These are phyloP conservation scores for Melanotaenia pygmaea DNA, from an alignment of 2,797 vertebrate genomes.

Conservation along the genomic window DNA sequence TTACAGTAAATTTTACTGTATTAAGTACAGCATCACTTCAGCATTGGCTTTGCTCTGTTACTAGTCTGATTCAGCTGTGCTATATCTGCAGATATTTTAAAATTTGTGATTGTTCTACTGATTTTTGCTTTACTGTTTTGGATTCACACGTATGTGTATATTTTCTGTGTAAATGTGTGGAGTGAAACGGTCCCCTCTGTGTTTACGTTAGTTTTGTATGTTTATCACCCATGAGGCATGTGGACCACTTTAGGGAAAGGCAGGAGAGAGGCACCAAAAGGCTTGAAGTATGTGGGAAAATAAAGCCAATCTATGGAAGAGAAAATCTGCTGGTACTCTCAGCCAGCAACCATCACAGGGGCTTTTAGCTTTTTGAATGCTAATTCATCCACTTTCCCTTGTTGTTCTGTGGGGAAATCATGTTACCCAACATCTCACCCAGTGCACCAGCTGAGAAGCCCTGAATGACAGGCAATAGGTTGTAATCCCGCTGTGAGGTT, in stretches of 20 bases:
- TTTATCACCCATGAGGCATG: conserved; percentile 26
- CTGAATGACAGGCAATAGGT: conserved; percentile 70
- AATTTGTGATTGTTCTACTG: conserved; percentile 20
- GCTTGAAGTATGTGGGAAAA: conserved; percentile 73
- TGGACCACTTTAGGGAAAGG: conserved; percentile 42
- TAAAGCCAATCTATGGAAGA: conserved; percentile 71
- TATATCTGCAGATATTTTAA: conserved; percentile 10
- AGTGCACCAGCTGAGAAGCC: conserved; percentile 58
- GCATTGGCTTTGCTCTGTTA: conserved; percentile 25
- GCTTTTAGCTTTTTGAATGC: conserved; percentile 77
- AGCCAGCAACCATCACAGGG: conserved; percentile 59
- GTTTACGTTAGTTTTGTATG: conserved; percentile 39
- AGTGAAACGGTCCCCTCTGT: conserved; percentile 15
- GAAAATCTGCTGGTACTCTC: conserved; percentile 61
- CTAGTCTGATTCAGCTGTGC: conserved; percentile 25
- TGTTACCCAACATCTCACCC: conserved; percentile 62
- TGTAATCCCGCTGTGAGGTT: conserved; percentile 68
- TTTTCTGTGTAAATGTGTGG: conserved; percentile 37
- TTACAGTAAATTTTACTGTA: conserved; percentile 15
- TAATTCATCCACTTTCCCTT: conserved; percentile 75
- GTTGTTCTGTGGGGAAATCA: conserved; percentile 77
- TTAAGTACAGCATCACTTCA: conserved; percentile 27
- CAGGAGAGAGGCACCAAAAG: conserved; percentile 59
- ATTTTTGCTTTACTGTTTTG: conserved; percentile 36
- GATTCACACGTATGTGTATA: conserved; percentile 15